Evolutionary conservation across 2,797 vertebrate genomes (phyloP).

Genomic region (Etheostoma nigrum): DNA sequence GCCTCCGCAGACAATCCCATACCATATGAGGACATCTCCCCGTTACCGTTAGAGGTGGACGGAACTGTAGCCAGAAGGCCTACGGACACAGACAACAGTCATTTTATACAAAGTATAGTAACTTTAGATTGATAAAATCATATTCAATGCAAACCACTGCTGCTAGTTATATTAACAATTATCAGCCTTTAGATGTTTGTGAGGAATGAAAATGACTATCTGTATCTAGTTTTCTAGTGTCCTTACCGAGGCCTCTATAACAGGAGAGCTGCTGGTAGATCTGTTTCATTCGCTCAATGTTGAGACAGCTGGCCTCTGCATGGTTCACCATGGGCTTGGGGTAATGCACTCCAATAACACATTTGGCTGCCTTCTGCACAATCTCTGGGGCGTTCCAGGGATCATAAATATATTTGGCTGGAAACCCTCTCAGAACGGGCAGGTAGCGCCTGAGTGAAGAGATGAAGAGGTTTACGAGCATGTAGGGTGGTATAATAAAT

Average conservation of each 20-base stretch:
- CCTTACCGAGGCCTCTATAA: slow-evolving; percentile 93
- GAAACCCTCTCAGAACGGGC: slow-evolving; percentile 94
- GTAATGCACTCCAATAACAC: slow-evolving; percentile 94
- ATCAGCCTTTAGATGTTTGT: background rate
- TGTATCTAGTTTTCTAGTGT: background rate
- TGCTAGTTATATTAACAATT: too few species aligned
- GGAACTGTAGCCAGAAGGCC: slow-evolving; percentile 96
- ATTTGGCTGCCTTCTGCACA: slow-evolving; percentile 95
- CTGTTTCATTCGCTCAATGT: slow-evolving; percentile 98
- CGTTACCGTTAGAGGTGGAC: slow-evolving; percentile 83
- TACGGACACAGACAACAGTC: slow-evolving; percentile 57
- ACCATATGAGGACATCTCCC: slow-evolving; percentile 80
- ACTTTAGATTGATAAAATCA: background rate
- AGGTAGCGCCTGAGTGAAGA: slow-evolving; percentile 89
- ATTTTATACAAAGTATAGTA: background rate
- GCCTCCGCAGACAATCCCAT: slow-evolving; percentile 88
- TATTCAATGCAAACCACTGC: too few species aligned
- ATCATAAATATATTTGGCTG: slow-evolving; percentile 97
- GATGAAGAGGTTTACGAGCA: background rate
- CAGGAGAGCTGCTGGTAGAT: slow-evolving; percentile 94
- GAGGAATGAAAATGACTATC: too few species aligned
- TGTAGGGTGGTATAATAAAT: background rate
- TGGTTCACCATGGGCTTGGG: slow-evolving; percentile 98
- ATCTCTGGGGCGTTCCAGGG: slow-evolving; percentile 96
- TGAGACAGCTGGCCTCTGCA: slow-evolving; percentile 94